A percentile compares a stretch with the other conserved stretches of the same genome.
These are phyloP conservation scores for Onychomys torridus DNA, from an alignment of 2,797 vertebrate species.

Conservation along the genomic window DNA sequence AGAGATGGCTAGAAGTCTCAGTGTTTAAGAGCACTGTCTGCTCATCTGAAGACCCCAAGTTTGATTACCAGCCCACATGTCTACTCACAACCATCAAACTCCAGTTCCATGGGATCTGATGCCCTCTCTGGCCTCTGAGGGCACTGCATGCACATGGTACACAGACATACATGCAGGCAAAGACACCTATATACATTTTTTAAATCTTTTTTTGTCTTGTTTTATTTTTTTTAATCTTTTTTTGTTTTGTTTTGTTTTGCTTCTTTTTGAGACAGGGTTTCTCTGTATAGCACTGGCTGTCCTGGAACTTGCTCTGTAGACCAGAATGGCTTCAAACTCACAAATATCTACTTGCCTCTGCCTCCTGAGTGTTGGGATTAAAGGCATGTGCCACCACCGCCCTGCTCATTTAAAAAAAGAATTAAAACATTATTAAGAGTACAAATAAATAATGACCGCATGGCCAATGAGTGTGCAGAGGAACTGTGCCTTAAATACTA, in stretches of 20 bases:
- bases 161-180: neutral
- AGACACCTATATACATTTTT: neutral
- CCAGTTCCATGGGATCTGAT: neutral
- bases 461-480: neutral
- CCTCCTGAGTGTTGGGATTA: no score
- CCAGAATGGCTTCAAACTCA: no score
- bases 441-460: neutral
- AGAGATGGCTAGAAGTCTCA: neutral
- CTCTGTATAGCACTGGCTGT: neutral
- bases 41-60: neutral
- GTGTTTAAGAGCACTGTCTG: no score
- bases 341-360: no score
- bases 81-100: neutral
- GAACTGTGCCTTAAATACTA: neutral
- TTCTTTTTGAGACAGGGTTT: neutral
- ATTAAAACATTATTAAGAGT: neutral
- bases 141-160: neutral
- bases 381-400: no score
- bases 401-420: neutral
- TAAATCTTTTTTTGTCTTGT: no score
- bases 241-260: no score
- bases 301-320: no score
- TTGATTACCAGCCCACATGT: neutral
- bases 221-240: neutral
- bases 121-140: neutral